Evolutionary conservation across 1,140 invertebrate species (phyloP).

Genomic region (Drosophila tristis): DNA sequence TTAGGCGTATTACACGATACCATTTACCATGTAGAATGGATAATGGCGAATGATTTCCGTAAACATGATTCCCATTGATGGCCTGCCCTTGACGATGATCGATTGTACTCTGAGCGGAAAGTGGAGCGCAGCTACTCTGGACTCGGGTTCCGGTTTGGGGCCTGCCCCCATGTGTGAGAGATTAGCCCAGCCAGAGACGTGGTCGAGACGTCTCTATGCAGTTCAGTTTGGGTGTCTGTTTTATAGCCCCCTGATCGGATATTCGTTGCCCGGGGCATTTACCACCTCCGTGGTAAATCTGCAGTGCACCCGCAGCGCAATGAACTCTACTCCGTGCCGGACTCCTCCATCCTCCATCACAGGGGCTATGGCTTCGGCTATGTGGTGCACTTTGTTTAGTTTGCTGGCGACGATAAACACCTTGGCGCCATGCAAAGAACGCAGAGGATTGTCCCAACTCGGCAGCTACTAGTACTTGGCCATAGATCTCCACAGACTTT

Average conservation of each 20-base stretch:
- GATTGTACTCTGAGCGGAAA: neutral
- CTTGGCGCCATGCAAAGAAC: constrained; percentile 64
- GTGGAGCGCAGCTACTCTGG: neutral
- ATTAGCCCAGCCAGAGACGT: constrained; percentile 34
- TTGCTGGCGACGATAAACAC: constrained; percentile 78
- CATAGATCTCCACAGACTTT: constrained; percentile 23
- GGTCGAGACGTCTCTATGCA: constrained; percentile 24
- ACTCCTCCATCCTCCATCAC: neutral
- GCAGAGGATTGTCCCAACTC: constrained; percentile 1
- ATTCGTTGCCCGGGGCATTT: constrained; percentile 52
- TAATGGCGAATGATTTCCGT: constrained; percentile 31
- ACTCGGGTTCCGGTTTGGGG: neutral
- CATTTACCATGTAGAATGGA: constrained; percentile 18
- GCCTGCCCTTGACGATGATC: constrained; percentile 39
- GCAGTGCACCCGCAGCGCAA: constrained; percentile 77
- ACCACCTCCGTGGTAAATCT: constrained; percentile 83
- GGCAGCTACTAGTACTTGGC: neutral
- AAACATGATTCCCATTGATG: constrained; percentile 20
- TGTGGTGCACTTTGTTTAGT: constrained; percentile 66
- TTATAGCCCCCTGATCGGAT: constrained; percentile 56
- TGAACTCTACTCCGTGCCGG: constrained; percentile 47
- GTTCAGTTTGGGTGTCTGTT: constrained; percentile 70
- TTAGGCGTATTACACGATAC: constrained; percentile 22
- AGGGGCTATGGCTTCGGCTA: neutral
- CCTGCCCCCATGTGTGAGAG: constrained; percentile 50